A percentile compares a stretch with the other conserved stretches of the same genome.
Evolutionary conservation across 2,797 vertebrate species (phyloP).

Genomic region (Trachurus trachurus): DNA sequence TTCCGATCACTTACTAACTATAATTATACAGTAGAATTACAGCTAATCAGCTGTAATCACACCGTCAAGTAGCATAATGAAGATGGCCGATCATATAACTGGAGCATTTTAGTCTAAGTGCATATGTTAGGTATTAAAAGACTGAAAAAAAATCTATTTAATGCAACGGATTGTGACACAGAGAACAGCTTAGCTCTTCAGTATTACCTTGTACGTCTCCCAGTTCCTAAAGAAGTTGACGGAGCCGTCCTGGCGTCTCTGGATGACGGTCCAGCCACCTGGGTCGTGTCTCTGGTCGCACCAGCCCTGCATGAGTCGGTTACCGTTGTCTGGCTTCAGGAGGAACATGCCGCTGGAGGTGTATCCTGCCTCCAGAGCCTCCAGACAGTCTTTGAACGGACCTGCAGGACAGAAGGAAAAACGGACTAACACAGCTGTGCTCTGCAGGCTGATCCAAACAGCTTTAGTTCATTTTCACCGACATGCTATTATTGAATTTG

Average conservation of each 20-base stretch:
- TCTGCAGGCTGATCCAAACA: neutral
- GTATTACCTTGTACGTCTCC: slow-evolving; percentile 93
- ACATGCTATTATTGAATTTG: neutral
- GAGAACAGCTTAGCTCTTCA: neutral
- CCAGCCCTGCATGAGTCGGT: slow-evolving; percentile 95
- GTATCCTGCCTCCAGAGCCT: slow-evolving; percentile 90
- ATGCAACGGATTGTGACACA: neutral
- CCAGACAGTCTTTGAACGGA: slow-evolving; percentile 93
- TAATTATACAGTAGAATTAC: too few species aligned
- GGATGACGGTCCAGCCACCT: slow-evolving; percentile 95
- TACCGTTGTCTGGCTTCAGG: slow-evolving; percentile 92
- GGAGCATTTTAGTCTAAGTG: too few species aligned
- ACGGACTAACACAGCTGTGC: neutral
- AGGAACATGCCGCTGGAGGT: slow-evolving; percentile 91
- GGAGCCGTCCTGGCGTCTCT: slow-evolving; percentile 92
- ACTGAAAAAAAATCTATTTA: neutral
- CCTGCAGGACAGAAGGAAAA: slow-evolving; percentile 75
- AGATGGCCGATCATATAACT: too few species aligned
- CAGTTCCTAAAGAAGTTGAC: slow-evolving; percentile 97
- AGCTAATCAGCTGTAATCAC: too few species aligned
- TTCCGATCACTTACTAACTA: too few species aligned
- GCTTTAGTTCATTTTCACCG: neutral
- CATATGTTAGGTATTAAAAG: neutral
- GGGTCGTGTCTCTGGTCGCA: slow-evolving; percentile 95
- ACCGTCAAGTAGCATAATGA: too few species aligned